Conservation (phyloP, 2,888 invertebrate species). For the Arrhopalites spinosus region DNA sequence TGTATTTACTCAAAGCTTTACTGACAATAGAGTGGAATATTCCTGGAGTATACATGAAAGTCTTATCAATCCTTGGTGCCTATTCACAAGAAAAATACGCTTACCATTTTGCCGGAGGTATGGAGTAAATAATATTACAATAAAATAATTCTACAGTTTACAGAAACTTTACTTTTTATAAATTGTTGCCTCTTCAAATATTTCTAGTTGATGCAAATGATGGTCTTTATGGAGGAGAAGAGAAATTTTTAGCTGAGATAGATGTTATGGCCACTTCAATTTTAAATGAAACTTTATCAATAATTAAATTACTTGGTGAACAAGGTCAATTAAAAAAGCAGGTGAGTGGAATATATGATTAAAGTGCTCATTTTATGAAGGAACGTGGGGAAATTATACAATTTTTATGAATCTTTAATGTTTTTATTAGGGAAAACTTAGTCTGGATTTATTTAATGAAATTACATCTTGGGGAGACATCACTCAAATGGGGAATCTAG, state of each 20-base stretch:
- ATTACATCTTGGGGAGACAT: conserved; percentile 60
- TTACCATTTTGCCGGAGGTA: conserved; percentile 83
- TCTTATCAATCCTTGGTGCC: conserved; percentile 61
- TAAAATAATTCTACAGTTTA: neutral
- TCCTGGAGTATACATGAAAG: conserved; percentile 41
- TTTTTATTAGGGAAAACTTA: conserved; percentile 65
- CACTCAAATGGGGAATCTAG: conserved; percentile 69
- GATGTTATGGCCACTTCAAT: conserved; percentile 67
- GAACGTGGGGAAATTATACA: neutral
- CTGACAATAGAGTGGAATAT: conserved; percentile 48
- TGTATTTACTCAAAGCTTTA: conserved; percentile 52
- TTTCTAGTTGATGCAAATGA: conserved; percentile 86
- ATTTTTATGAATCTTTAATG: neutral
- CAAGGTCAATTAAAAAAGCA: conserved; percentile 71
- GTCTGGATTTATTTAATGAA: conserved; percentile 67
- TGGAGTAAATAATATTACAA: neutral
- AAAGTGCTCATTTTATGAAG: neutral
- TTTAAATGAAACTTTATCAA: conserved; percentile 74
- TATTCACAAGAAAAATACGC: conserved; percentile 81
- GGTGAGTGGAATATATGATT: conserved; percentile 50
- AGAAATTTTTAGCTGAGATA: conserved; percentile 80
- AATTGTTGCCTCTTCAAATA: neutral
- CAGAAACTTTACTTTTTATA: neutral
- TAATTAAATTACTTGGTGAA: conserved; percentile 71
- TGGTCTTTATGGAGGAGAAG: conserved; percentile 84